A percentile compares a stretch with the other conserved stretches of the same genome.
Evolutionary conservation across 2,113 vertebrate genomes (phyloP).

Genomic region (Pheucticus melanocephalus): DNA sequence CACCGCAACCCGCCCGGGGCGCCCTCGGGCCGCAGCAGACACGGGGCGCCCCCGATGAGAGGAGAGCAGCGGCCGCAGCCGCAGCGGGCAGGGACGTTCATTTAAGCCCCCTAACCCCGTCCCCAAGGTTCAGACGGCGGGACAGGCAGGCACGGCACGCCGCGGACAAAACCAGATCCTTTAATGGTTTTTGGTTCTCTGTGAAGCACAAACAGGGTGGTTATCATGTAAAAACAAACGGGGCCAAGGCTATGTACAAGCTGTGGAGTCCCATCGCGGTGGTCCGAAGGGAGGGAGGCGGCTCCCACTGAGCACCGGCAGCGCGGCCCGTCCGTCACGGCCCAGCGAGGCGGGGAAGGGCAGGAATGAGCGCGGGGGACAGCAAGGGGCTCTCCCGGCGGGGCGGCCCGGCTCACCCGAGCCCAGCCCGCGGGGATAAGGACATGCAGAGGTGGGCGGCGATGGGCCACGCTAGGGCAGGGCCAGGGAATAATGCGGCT

Average conservation of each 20-base stretch:
- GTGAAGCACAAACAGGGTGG: conserved; percentile 48
- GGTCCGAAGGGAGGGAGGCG: neutral
- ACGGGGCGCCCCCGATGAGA: fast-evolving
- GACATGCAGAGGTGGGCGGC: neutral
- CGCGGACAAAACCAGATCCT: conserved; percentile 35
- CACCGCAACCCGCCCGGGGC: neutral
- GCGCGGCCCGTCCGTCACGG: neutral
- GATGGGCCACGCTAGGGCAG: neutral
- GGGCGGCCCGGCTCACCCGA: neutral
- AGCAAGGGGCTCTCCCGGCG: neutral
- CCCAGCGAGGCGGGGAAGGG: neutral
- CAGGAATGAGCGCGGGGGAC: neutral
- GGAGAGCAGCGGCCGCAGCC: neutral
- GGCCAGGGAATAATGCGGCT: neutral
- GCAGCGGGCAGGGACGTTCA: no score
- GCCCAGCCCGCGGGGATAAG: neutral
- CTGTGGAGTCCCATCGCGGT: neutral
- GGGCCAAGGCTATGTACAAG: conserved; percentile 50
- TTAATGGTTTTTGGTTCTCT: conserved; percentile 55
- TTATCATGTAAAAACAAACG: conserved; percentile 53
- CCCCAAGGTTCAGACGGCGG: no score
- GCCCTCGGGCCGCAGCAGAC: neutral
- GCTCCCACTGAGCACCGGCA: neutral
- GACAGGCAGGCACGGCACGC: neutral
- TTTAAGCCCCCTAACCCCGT: fast-evolving